A percentile compares a stretch with the other conserved stretches of the same genome.
phyloP scores from a whole-genome alignment of 92 coral and sea anemone species.

The Bergia puertoricense region DNA sequence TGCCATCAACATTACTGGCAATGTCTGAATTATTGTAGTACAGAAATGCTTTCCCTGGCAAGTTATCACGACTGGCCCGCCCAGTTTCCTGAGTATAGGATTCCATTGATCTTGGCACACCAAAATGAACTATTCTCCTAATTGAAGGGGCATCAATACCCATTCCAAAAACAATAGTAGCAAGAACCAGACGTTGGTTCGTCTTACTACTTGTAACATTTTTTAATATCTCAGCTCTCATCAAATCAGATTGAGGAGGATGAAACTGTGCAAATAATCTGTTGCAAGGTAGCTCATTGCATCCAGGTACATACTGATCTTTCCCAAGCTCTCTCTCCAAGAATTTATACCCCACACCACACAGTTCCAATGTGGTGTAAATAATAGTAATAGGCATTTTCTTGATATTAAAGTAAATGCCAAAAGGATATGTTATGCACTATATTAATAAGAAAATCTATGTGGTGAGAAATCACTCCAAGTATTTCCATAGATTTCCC shows the following conservation, averaged over 20 bases:
- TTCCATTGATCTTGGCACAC: constrained; percentile 42
- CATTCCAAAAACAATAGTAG: constrained; percentile 41
- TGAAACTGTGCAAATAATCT: constrained; percentile 44
- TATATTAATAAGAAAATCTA: too few relatives aligned
- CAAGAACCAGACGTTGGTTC: constrained; percentile 11
- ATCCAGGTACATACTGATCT: constrained; percentile 16
- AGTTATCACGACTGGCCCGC: constrained; percentile 39
- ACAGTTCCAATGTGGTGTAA: constrained; percentile 24
- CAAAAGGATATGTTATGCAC: too few relatives aligned
- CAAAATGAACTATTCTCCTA: constrained; percentile 16
- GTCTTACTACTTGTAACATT: constrained; percentile 4
- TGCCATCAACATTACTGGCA: constrained; percentile 10
- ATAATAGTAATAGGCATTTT: constrained; percentile 30
- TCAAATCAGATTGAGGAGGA: constrained; percentile 24
- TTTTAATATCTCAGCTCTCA: constrained; percentile 18
- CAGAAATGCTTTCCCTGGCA: not conserved
- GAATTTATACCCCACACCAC: constrained; percentile 31
- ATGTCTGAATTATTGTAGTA: constrained; percentile 20
- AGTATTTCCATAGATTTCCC: too few relatives aligned
- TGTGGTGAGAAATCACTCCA: too few relatives aligned
- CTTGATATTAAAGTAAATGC: not conserved
- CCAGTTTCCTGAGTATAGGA: constrained; percentile 42
- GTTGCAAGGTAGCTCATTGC: constrained; percentile 17
- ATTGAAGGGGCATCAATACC: constrained; percentile 36
- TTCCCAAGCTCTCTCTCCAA: constrained; percentile 25